A percentile compares a stretch with the other conserved stretches of the same genome.
Conservation (phyloP, 1,140 invertebrate species). For the Eubasilissa regina region DNA sequence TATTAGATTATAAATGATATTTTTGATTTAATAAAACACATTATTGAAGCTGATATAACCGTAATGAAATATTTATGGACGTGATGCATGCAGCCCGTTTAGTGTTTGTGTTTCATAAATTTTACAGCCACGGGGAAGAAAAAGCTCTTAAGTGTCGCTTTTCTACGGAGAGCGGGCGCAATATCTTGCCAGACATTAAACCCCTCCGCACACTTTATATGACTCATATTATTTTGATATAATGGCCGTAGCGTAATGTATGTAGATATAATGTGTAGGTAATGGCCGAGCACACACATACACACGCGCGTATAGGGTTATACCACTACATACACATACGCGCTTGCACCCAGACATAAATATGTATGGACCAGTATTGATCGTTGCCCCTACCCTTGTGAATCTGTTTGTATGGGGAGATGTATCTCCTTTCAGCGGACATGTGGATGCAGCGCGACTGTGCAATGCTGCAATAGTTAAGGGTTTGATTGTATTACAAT, state of each 20-base stretch:
- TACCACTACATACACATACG: neutral
- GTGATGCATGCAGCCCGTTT: constrained; percentile 35
- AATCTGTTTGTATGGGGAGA: constrained; percentile 6
- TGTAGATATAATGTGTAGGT: constrained; percentile 57
- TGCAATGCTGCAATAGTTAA: neutral
- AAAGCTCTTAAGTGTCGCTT: constrained; percentile 24
- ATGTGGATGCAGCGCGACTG: constrained; percentile 22
- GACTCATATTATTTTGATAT: constrained; percentile 52
- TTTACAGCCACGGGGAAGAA: constrained; percentile 14
- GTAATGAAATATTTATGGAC: constrained; percentile 29
- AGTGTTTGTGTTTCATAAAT: constrained; percentile 44
- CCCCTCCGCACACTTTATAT: constrained; percentile 37
- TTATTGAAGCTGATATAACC: constrained; percentile 30
- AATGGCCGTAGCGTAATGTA: constrained; percentile 43
- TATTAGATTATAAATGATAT: too few relatives aligned
- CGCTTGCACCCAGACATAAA: constrained; percentile 44
- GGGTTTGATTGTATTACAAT: too few relatives aligned
- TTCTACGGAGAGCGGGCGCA: constrained; percentile 24
- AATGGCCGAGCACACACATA: constrained; percentile 37
- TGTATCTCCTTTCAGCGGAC: constrained; percentile 11
- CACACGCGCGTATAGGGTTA: neutral
- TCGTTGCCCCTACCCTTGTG: constrained; percentile 33
- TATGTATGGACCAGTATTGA: constrained; percentile 57
- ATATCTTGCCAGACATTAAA: constrained; percentile 41
- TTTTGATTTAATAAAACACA: constrained; percentile 20